These are phyloP conservation scores for Leptopilina drosophilae DNA, from an alignment of 2,888 invertebrate species.

Conservation along the genomic window DNA sequence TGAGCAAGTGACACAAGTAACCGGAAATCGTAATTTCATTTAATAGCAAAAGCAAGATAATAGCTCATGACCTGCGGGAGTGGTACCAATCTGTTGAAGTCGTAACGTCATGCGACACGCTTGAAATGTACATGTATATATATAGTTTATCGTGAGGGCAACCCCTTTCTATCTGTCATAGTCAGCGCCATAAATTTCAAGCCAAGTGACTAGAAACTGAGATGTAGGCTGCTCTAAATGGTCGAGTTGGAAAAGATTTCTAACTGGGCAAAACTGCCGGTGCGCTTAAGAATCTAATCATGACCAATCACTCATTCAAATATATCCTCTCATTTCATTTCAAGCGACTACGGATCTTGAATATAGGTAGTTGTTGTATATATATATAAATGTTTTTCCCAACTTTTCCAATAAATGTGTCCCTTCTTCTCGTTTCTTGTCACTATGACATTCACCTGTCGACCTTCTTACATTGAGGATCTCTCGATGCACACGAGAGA, in stretches of 20 bases:
- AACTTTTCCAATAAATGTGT: slow-evolving; percentile 20
- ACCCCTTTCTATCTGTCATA: slow-evolving; percentile 47
- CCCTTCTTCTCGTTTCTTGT: slow-evolving; percentile 30
- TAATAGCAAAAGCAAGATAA: slow-evolving; percentile 25
- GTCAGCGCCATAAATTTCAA: slow-evolving; percentile 50
- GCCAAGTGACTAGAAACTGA: slow-evolving; percentile 23
- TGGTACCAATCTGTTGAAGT: slow-evolving; percentile 15
- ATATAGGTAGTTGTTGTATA: not conserved
- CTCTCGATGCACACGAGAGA: not conserved
- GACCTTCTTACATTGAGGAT: slow-evolving; percentile 24
- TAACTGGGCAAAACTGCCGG: slow-evolving; percentile 41
- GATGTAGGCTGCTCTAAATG: slow-evolving; percentile 44
- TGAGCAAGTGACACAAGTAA: slow-evolving; percentile 11
- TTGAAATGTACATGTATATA: slow-evolving; percentile 41
- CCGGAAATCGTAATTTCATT: slow-evolving; percentile 25
- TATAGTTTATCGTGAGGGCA: slow-evolving; percentile 40
- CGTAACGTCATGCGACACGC: slow-evolving; percentile 15
- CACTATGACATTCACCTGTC: slow-evolving; percentile 25
- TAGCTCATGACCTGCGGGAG: slow-evolving; percentile 23
- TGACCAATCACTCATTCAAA: slow-evolving; percentile 46
- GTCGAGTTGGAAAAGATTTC: slow-evolving; percentile 44
- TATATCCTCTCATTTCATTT: slow-evolving; percentile 18
- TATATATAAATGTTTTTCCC: slow-evolving; percentile 47
- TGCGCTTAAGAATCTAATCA: slow-evolving; percentile 33
- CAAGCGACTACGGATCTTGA: slow-evolving; percentile 41